Base-by-base conservation (phyloP, 1,140 invertebrate genomes). In the Melipona quadrifasciata region DNA sequence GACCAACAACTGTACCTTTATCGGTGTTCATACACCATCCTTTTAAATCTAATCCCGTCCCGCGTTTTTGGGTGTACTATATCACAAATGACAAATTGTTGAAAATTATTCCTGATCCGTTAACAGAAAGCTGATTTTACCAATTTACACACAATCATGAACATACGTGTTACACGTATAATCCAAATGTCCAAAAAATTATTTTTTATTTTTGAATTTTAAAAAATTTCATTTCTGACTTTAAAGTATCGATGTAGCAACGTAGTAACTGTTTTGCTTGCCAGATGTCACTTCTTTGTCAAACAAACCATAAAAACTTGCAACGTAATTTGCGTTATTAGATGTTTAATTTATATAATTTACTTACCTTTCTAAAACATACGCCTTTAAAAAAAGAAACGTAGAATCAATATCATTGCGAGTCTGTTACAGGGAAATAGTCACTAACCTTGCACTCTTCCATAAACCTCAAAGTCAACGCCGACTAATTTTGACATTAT, bases 11-110 rank as follows among this genome's bases (percentile, higher is more conserved):
- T 11, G 97, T 97, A n/a, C 95, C 96, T 74, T 93, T 86, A 2
- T 94, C 87, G 0, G 97, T 98, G 91, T 98, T 98, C 95, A 96
- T 96, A 87, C 97, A 97, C 97, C 97, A 98, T 27, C 97, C 97
- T 89, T 94, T 95, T 2, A 98, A 88, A 8, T 95, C 95, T 27
- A 97, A 93, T 89, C 96, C 95, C 79, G 96, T 95, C 1, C 96
- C 97, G 93, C 96, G 95, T 87, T 95, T 94, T 91, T 97, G 95
- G 11, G 97, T 98, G 84, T 96, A 95, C 97, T 97, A 77, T 17
- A 93, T 89, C 31, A 16, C n/a, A 71, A 72, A 72, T 14, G 1
- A 31, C 68, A n/a, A 51, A n/a, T n/a, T 19, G 17, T 70, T 78
- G 12, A 14, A 39, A 31, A 1, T 55, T 74, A 34, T 24, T 72